Evolutionary conservation across 2,888 invertebrate genomes (phyloP).

Genomic region (Pomacea canaliculata): DNA sequence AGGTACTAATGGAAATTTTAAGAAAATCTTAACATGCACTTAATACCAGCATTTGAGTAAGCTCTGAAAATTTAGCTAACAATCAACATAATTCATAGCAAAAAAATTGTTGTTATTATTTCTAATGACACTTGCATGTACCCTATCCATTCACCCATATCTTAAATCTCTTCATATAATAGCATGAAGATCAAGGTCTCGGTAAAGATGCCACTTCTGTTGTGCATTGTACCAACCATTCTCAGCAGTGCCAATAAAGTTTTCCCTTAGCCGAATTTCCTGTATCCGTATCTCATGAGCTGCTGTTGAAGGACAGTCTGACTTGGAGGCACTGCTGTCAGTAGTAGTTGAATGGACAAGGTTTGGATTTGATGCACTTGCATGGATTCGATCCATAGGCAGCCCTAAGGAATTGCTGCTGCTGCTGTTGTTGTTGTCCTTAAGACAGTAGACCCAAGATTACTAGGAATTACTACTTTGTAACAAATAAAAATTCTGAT

Average conservation of each 20-base stretch:
- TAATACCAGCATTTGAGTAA: too few species aligned
- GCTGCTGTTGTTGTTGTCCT: slow-evolving; percentile 19
- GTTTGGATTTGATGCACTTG: slow-evolving; percentile 69
- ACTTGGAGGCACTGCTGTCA: slow-evolving; percentile 36
- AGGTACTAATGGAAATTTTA: too few species aligned
- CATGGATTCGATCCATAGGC: slow-evolving; percentile 46
- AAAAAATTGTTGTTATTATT: too few species aligned
- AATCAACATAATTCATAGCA: background rate
- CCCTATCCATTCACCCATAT: too few species aligned
- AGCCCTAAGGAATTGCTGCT: slow-evolving; percentile 24
- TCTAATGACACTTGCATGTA: too few species aligned
- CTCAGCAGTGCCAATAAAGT: slow-evolving; percentile 79
- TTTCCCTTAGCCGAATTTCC: slow-evolving; percentile 74
- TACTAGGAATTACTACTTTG: too few species aligned
- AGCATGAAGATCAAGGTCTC: too few species aligned
- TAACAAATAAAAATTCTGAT: too few species aligned
- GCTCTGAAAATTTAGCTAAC: background rate
- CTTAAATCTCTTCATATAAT: too few species aligned
- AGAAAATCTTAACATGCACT: too few species aligned
- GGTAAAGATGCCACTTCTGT: too few species aligned
- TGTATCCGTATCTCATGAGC: slow-evolving; percentile 48
- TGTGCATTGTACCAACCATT: slow-evolving; percentile 72
- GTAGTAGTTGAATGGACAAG: slow-evolving; percentile 46
- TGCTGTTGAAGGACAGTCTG: slow-evolving; percentile 26
- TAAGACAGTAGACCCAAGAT: background rate